phyloP scores from a whole-genome alignment of 2,888 invertebrate genomes.

The Drosophila meridiana region DNA sequence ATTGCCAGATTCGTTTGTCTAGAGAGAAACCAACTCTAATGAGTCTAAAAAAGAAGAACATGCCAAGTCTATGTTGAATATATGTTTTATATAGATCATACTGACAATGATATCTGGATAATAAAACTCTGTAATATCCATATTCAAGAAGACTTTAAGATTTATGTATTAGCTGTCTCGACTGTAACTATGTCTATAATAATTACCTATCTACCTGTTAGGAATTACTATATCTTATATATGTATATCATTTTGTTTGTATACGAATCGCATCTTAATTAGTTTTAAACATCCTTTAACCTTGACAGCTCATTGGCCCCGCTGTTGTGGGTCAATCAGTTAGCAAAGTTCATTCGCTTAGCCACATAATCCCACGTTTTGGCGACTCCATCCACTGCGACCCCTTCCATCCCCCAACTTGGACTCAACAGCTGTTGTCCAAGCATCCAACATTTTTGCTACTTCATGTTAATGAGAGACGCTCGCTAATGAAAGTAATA shows the following conservation, averaged over 20 bases:
- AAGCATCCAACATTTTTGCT: conserved; percentile 26
- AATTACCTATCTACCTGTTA: background rate
- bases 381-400: background rate
- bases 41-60: background rate
- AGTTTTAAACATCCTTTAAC: conserved; percentile 18
- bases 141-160: background rate
- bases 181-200: background rate
- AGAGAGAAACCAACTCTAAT: background rate
- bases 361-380: conserved; percentile 20
- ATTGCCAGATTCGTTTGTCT: conserved; percentile 21
- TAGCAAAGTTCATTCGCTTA: conserved; percentile 26
- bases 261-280: background rate
- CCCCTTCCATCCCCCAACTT: too few species aligned
- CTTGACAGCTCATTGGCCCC: conserved; percentile 30
- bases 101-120: background rate
- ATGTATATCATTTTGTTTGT: background rate
- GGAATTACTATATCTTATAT: background rate
- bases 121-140: background rate
- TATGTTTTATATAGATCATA: background rate
- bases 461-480: conserved; percentile 28
- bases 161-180: too few species aligned
- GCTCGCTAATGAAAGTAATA: conserved; percentile 27
- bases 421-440: conserved; percentile 32
- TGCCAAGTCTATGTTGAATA: background rate
- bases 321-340: conserved; percentile 20